A percentile compares a stretch with the other conserved stretches of the same genome.
phyloP scores from a whole-genome alignment of 2,888 invertebrate genomes.

The Linyphia triangularis region DNA sequence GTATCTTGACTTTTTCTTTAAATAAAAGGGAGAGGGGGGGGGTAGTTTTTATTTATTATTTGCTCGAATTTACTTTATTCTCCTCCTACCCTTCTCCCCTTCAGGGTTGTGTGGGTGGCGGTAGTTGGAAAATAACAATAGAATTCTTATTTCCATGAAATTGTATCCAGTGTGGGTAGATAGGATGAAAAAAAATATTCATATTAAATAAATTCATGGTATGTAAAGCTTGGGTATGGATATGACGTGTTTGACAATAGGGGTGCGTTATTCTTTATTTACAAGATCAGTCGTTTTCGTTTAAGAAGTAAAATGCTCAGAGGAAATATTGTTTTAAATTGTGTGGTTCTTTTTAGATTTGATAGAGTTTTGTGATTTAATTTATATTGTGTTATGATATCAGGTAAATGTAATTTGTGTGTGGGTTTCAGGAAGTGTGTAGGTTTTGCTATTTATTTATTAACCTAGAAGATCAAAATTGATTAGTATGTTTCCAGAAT shows the following conservation, averaged over 20 bases:
- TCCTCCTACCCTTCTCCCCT: conserved; percentile 15
- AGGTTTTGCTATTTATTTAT: too few species aligned
- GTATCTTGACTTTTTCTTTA: conserved; percentile 69
- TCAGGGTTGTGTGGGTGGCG: not conserved
- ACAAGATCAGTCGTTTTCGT: not conserved
- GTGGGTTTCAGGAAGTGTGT: too few species aligned
- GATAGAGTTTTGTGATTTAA: too few species aligned
- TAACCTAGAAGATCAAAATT: too few species aligned
- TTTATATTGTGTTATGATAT: too few species aligned
- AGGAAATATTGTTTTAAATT: too few species aligned
- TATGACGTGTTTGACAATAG: conserved; percentile 31
- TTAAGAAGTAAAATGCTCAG: not conserved
- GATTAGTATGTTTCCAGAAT: too few species aligned
- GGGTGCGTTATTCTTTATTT: not conserved
- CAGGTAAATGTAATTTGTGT: too few species aligned
- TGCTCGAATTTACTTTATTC: conserved; percentile 2
- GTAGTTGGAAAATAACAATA: conserved; percentile 25
- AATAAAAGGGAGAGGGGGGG: conserved; percentile 53
- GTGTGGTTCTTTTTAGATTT: too few species aligned
- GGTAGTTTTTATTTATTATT: conserved; percentile 44
- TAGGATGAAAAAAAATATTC: conserved; percentile 2
- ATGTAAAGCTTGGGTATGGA: conserved; percentile 21
- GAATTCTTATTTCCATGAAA: conserved; percentile 59
- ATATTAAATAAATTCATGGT: conserved; percentile 48
- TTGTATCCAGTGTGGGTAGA: not conserved